phyloP scores from a whole-genome alignment of 2,888 invertebrate species.

The Drosophila mercatorum region DNA sequence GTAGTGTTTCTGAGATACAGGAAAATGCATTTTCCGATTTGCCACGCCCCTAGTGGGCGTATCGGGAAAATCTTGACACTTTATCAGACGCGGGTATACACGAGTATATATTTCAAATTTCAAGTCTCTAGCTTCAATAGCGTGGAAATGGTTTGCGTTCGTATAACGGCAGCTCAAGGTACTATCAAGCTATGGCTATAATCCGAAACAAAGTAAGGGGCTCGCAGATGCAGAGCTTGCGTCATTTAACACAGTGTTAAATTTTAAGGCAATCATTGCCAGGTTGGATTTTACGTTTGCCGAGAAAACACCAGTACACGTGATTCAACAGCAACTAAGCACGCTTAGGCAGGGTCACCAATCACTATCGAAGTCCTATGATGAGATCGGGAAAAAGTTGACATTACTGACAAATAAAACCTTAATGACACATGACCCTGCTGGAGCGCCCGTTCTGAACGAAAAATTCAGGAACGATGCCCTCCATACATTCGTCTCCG shows the following conservation, averaged over 20 bases:
- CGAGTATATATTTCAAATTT: no score
- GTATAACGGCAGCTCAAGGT: not conserved
- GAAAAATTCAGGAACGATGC: not conserved
- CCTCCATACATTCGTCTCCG: not conserved
- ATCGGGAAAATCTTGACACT: no score
- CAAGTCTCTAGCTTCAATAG: no score
- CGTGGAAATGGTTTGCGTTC: no score
- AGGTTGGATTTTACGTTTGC: no score
- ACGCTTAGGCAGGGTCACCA: not conserved
- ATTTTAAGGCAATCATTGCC: not conserved
- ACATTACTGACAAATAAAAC: not conserved
- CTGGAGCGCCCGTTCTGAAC: not conserved
- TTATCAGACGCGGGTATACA: no score
- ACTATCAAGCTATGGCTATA: not conserved
- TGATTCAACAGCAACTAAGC: not conserved
- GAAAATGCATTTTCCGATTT: no score
- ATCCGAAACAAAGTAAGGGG: not conserved
- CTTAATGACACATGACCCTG: not conserved
- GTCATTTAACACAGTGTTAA: not conserved
- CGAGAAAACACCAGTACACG: not conserved
- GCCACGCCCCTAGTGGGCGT: no score
- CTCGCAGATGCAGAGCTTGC: not conserved
- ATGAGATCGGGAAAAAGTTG: not conserved
- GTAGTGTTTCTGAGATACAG: no score
- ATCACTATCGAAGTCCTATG: not conserved